phyloP scores from a whole-genome alignment of 2,888 invertebrate genomes.

The Tipula helvola region DNA sequence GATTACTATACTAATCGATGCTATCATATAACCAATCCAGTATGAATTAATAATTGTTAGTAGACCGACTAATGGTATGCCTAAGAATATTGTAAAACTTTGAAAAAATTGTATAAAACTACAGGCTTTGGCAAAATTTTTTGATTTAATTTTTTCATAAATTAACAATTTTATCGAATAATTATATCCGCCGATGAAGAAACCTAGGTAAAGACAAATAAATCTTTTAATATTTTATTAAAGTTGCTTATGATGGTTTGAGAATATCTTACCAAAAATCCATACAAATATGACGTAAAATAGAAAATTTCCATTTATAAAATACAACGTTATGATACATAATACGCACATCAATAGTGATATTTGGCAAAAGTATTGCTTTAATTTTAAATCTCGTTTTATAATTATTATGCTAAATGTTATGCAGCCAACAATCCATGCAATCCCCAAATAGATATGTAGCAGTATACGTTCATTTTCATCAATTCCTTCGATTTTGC shows the following conservation, averaged over 20 bases:
- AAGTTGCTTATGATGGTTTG: neutral
- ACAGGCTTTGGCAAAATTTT: constrained; percentile 80
- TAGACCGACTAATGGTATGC: constrained; percentile 64
- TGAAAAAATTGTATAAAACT: constrained; percentile 80
- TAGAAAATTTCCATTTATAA: constrained; percentile 60
- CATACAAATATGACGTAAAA: constrained; percentile 70
- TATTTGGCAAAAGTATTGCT: constrained; percentile 72
- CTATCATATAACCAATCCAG: neutral
- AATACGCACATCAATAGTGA: constrained; percentile 67
- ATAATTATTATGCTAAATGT: constrained; percentile 72
- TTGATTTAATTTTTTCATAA: constrained; percentile 70
- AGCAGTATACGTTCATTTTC: constrained; percentile 46
- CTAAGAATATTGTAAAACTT: constrained; percentile 71
- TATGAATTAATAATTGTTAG: neutral
- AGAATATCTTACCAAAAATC: constrained; percentile 52
- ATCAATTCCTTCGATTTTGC: constrained; percentile 59
- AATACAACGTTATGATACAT: constrained; percentile 62
- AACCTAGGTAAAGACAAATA: constrained; percentile 38
- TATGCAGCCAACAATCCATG: constrained; percentile 71
- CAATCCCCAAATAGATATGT: constrained; percentile 66
- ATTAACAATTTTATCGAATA: constrained; percentile 83
- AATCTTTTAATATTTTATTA: neutral
- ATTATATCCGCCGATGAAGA: constrained; percentile 78
- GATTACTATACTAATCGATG: neutral
- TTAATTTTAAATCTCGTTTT: constrained; percentile 71